Evolutionary conservation across 2,888 invertebrate genomes (phyloP).

Genomic region (Drepanosiphum platanoidis): DNA sequence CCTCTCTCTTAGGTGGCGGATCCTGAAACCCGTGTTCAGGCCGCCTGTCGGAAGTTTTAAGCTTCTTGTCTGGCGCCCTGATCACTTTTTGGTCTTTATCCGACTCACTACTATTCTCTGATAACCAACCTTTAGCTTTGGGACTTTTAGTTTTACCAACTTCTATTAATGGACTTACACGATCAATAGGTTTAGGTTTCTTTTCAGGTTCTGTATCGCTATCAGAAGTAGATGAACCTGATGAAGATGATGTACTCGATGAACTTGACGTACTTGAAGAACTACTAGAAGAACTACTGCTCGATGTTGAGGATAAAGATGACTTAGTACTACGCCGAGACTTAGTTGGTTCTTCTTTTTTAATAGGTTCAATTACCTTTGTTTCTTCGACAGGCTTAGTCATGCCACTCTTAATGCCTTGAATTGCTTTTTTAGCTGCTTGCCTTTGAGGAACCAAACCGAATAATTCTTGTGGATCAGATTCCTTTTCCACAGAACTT

Average conservation of each 20-base stretch:
- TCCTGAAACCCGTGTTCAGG: constrained; percentile 78
- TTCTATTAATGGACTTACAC: constrained; percentile 54
- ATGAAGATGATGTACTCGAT: constrained; percentile 69
- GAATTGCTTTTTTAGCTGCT: constrained; percentile 91
- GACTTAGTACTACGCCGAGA: constrained; percentile 61
- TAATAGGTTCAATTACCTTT: constrained; percentile 45
- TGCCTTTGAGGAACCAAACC: constrained; percentile 90
- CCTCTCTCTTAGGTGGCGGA: constrained; percentile 81
- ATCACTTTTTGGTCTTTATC: constrained; percentile 70
- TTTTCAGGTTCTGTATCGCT: constrained; percentile 70
- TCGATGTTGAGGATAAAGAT: constrained; percentile 64
- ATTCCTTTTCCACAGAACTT: constrained; percentile 74
- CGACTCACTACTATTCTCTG: constrained; percentile 63
- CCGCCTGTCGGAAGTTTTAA: constrained; percentile 85
- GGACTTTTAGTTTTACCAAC: constrained; percentile 67
- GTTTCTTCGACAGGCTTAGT: constrained; percentile 68
- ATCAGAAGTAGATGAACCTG: constrained; percentile 70
- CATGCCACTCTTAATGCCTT: constrained; percentile 85
- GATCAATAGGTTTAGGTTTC: constrained; percentile 45
- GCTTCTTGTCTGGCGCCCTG: constrained; percentile 82
- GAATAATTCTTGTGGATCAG: constrained; percentile 68
- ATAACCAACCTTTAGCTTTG: constrained; percentile 62
- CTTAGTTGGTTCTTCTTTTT: constrained; percentile 61
- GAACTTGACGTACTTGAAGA: constrained; percentile 70
- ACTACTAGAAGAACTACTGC: constrained; percentile 68